These are phyloP conservation scores for Aphis gossypii DNA, from an alignment of 1,140 invertebrate species.

Conservation along the genomic window DNA sequence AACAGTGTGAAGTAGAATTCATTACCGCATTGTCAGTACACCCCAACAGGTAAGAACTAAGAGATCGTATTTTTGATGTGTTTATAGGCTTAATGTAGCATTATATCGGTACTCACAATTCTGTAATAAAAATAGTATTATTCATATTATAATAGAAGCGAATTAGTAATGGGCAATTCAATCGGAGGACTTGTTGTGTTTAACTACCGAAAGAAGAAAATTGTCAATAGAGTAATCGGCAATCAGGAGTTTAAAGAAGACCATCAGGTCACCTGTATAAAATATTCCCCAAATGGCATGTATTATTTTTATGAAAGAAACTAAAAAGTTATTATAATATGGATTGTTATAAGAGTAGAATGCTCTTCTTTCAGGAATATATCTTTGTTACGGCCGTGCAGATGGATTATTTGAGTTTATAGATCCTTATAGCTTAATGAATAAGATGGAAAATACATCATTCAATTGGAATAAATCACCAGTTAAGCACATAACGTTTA, in stretches of 20 bases:
- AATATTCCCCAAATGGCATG: conserved; percentile 8
- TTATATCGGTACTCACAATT: not conserved
- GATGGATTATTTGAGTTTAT: conserved; percentile 45
- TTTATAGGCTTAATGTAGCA: not conserved
- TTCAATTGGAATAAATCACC: not conserved
- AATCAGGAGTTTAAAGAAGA: not conserved
- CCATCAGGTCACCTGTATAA: not conserved
- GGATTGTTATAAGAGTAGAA: not conserved
- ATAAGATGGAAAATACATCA: not conserved
- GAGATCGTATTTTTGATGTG: no score
- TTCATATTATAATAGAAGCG: not conserved
- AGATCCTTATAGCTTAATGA: not conserved
- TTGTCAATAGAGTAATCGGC: not conserved
- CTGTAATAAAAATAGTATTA: not conserved
- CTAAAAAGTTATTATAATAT: not conserved
- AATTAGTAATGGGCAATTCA: not conserved
- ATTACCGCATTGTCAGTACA: not conserved
- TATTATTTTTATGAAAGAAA: not conserved
- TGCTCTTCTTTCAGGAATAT: not conserved
- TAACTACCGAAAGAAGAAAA: not conserved
- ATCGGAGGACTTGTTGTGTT: not conserved
- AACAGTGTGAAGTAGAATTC: not conserved
- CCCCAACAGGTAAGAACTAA: not conserved
- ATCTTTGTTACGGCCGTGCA: not conserved
- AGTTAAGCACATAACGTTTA: conserved; percentile 30